Conservation (phyloP, 2,113 vertebrate genomes). For the Eptesicus fuscus region DNA sequence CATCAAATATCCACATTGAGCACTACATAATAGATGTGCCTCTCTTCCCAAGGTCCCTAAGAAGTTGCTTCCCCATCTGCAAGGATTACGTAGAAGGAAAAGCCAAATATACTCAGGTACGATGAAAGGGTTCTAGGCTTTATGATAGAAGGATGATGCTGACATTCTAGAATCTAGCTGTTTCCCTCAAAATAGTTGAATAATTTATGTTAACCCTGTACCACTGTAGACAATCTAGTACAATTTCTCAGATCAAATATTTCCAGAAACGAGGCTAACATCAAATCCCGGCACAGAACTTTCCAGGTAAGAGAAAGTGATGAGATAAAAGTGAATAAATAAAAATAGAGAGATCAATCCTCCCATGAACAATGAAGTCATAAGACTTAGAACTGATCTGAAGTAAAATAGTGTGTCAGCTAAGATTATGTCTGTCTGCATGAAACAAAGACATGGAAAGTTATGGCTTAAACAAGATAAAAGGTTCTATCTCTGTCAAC, state of each 20-base stretch:
- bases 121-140: constrained; percentile 35
- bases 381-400: not conserved
- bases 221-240: not conserved
- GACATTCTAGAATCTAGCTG: constrained; percentile 43
- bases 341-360: not conserved
- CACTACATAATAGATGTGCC: constrained; percentile 3
- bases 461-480: not conserved
- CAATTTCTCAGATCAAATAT: not conserved
- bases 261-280: constrained; percentile 30
- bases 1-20: constrained; percentile 62
- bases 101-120: not conserved
- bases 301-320: not conserved
- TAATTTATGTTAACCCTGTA: not conserved
- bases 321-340: not conserved
- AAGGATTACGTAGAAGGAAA: not conserved
- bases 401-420: not conserved
- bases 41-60: constrained; percentile 27
- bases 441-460: not conserved
- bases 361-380: not conserved
- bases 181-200: not conserved
- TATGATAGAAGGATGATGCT: constrained; percentile 39
- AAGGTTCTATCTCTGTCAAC: not conserved
- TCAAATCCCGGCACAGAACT: not conserved
- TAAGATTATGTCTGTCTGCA: not conserved
- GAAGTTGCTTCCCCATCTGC: not conserved